Percentiles rank a stretch among this genome's conserved stretches.
Evolutionary conservation across 2,113 vertebrate species (phyloP).

Genomic region (Phasianus colchicus): DNA sequence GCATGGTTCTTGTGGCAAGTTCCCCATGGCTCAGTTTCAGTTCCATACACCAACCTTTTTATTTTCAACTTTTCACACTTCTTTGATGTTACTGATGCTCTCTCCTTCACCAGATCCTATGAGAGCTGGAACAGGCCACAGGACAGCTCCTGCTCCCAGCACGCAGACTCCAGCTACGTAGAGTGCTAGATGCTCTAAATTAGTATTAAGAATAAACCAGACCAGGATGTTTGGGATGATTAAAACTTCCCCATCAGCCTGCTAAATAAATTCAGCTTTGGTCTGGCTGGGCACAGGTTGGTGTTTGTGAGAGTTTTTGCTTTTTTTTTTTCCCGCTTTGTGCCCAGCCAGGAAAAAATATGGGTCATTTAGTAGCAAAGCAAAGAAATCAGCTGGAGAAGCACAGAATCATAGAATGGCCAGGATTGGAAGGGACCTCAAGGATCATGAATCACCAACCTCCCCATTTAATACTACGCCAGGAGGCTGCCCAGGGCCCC

Average conservation of each 20-base stretch:
- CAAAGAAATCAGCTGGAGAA: neutral
- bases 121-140: no score
- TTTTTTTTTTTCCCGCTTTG: neutral
- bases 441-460: no score
- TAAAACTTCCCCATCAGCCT: neutral
- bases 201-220: neutral
- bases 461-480: no score
- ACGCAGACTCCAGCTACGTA: neutral
- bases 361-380: neutral
- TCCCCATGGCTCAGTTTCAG: conserved; percentile 29
- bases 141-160: neutral
- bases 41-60: accelerated
- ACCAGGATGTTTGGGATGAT: neutral
- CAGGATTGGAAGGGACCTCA: no score
- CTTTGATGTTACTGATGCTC: neutral
- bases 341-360: neutral
- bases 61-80: neutral
- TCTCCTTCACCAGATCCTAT: neutral
- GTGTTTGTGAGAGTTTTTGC: neutral
- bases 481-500: no score
- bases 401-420: no score
- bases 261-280: neutral
- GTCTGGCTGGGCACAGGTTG: neutral
- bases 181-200: neutral
- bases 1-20: neutral